phyloP scores from a whole-genome alignment of 1,140 invertebrate species.

The Drosophila pseudoobscura region DNA sequence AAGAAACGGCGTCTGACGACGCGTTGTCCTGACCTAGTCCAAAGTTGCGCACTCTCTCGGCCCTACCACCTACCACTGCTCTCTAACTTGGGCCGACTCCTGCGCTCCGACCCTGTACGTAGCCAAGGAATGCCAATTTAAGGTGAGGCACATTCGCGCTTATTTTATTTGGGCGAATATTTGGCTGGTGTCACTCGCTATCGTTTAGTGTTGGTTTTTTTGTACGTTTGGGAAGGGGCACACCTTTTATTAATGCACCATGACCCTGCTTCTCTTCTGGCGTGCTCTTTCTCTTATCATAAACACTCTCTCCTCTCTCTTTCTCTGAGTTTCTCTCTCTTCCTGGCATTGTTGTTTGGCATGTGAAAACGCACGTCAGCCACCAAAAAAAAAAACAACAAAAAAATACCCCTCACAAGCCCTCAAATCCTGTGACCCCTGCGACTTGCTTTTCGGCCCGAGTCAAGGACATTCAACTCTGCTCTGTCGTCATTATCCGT shows the following conservation, averaged over 20 bases:
- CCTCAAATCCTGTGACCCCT: constrained; percentile 37
- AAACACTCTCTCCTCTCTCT: constrained; percentile 6
- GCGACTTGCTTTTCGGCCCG: constrained; percentile 31
- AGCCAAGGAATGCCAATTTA: no score
- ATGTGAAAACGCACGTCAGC: constrained; percentile 58
- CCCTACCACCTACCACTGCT: constrained; percentile 19
- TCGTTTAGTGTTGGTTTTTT: no score
- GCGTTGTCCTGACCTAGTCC: constrained; percentile 66
- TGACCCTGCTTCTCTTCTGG: constrained; percentile 8
- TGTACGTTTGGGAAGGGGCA: no score
- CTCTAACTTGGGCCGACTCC: background rate
- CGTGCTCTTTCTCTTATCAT: background rate
- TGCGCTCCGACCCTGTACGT: background rate
- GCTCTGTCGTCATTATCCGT: constrained; percentile 24
- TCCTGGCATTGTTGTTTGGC: constrained; percentile 5
- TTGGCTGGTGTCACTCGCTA: no score
- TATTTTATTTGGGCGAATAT: no score
- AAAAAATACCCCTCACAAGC: constrained; percentile 7
- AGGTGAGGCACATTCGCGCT: no score
- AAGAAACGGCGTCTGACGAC: background rate
- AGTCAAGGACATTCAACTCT: constrained; percentile 71
- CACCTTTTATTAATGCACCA: background rate
- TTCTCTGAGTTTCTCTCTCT: constrained; percentile 5
- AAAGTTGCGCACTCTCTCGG: constrained; percentile 32
- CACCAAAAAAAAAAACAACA: background rate